Conservation (phyloP, 2,797 vertebrate species). For the Gadopsis bispinosus region DNA sequence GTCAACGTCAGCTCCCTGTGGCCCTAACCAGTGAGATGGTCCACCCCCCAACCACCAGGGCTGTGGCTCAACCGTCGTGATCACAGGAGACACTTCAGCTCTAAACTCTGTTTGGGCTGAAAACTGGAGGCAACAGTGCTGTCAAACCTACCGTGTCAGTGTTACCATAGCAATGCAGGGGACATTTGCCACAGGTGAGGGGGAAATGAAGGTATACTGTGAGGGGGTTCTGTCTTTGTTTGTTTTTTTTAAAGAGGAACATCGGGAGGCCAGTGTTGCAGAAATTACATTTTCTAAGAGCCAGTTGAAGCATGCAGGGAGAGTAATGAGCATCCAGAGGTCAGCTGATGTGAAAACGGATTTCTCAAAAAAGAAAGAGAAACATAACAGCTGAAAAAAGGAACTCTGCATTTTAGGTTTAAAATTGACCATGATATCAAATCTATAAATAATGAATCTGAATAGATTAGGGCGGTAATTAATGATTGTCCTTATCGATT, state of each 20-base stretch:
- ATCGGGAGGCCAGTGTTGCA: conserved; percentile 39
- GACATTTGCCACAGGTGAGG: conserved; percentile 59
- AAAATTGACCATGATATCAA: neutral
- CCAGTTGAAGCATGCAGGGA: neutral
- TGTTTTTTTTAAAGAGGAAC: neutral
- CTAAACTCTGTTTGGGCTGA: conserved; percentile 39
- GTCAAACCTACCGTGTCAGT: conserved; percentile 34
- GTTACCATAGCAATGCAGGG: conserved; percentile 79
- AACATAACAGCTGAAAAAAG: neutral
- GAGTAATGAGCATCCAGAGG: neutral
- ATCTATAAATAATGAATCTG: neutral
- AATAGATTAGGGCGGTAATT: neutral
- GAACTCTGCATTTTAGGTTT: neutral
- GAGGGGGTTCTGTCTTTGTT: conserved; percentile 26
- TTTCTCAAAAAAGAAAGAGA: neutral
- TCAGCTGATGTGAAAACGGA: neutral
- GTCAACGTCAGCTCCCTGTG: neutral
- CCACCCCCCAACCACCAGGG: neutral
- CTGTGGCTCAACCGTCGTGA: conserved; percentile 7
- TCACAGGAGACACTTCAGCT: conserved; percentile 35
- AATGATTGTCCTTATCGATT: neutral
- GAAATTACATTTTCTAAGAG: conserved; percentile 23
- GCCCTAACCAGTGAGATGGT: conserved; percentile 23
- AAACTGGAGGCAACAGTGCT: conserved; percentile 45
- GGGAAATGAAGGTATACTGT: conserved; percentile 29